Percentiles rank a stretch among this genome's conserved stretches.
Conservation (phyloP, 2,888 invertebrate genomes). For the Apodemia hepburni region DNA sequence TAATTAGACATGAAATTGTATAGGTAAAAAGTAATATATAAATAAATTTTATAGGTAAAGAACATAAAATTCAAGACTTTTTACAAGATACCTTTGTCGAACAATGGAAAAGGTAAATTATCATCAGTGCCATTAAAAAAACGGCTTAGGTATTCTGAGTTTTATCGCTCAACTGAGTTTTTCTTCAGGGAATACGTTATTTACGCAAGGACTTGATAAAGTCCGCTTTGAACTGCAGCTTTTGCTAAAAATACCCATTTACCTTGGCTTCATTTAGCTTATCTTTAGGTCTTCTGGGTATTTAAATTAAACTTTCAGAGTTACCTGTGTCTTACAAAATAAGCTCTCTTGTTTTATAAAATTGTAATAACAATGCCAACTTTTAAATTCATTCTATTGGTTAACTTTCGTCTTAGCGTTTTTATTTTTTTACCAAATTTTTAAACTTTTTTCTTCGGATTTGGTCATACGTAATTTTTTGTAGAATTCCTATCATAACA, state of each 20-base stretch:
- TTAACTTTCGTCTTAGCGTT: no score
- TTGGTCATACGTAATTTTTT: no score
- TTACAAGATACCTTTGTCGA: background rate
- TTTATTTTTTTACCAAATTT: no score
- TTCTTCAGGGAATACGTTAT: constrained; percentile 17
- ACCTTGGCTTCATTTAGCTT: constrained; percentile 19
- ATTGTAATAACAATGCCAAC: constrained; percentile 1
- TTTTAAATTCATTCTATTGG: background rate
- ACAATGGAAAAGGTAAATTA: constrained; percentile 5
- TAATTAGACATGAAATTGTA: no score
- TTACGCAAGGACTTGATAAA: constrained; percentile 20
- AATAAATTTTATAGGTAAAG: background rate
- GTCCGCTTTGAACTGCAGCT: constrained; percentile 16
- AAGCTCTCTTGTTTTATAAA: background rate
- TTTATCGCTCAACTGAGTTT: constrained; percentile 16
- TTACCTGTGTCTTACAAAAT: constrained; percentile 6
- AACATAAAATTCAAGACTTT: background rate
- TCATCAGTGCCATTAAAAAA: constrained; percentile 12
- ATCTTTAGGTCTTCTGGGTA: constrained; percentile 20
- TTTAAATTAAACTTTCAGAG: constrained; percentile 14
- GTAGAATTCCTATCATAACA: no score
- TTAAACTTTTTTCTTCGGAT: no score
- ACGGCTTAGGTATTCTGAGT: constrained; percentile 3
- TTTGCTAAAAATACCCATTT: constrained; percentile 11
- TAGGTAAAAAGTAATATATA: no score